These are phyloP conservation scores for Hippocampus mohnikei DNA, from an alignment of 2,113 vertebrate species.

Conservation along the genomic window DNA sequence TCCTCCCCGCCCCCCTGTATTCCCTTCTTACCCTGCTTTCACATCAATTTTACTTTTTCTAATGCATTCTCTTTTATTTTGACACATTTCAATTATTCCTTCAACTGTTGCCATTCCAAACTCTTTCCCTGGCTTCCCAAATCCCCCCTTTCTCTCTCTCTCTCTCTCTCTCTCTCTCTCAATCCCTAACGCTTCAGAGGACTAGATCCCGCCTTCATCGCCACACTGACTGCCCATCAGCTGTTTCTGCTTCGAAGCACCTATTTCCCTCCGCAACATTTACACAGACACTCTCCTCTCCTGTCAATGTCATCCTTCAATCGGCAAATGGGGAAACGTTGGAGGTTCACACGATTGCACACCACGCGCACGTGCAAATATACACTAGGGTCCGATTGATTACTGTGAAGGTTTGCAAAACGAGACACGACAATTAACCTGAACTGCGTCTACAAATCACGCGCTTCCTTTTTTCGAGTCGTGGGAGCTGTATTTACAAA, in stretches of 20 bases:
- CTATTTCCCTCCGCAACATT: conserved; percentile 28
- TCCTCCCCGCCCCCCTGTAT: conserved; percentile 40
- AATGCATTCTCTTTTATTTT: not conserved
- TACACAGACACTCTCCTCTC: conserved; percentile 3
- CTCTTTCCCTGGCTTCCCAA: not conserved
- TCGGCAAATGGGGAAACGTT: conserved; percentile 17
- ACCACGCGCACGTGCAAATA: not conserved
- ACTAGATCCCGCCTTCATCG: conserved; percentile 65
- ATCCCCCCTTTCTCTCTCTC: not conserved
- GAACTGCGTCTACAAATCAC: no score
- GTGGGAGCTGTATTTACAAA: no score
- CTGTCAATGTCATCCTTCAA: conserved; percentile 12
- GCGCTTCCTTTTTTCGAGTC: no score
- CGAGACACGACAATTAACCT: not conserved
- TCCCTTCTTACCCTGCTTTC: conserved; percentile 43
- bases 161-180: conserved; percentile 9
- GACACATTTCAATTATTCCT: conserved; percentile 10
- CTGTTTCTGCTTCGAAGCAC: conserved; percentile 60
- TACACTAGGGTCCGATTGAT: not conserved
- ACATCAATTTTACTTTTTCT: conserved; percentile 20
- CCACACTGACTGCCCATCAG: conserved; percentile 56
- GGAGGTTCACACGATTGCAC: conserved; percentile 10
- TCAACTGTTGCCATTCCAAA: not conserved
- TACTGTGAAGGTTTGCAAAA: not conserved
- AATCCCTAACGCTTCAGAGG: conserved; percentile 65